Evolutionary conservation across 2,888 invertebrate species (phyloP).

Genomic region (Pollenia amentaria): DNA sequence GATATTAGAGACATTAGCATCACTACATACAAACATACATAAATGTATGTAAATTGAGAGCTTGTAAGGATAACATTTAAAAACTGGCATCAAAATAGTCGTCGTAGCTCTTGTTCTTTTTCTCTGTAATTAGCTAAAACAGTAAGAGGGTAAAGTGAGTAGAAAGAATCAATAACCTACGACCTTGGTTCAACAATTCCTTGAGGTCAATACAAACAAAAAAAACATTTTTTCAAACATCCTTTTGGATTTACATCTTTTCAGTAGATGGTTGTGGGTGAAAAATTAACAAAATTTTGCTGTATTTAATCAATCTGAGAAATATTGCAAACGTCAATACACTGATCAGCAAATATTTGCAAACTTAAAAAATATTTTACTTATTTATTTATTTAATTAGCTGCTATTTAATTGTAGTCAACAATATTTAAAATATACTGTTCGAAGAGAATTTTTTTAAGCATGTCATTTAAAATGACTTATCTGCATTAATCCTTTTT

Average conservation of each 20-base stretch:
- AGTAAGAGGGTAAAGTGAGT: neutral
- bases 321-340: too few species aligned
- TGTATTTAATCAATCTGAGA: too few species aligned
- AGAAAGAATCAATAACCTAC: constrained; percentile 11
- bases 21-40: constrained; percentile 7
- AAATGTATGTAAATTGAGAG: neutral
- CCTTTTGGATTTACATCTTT: constrained; percentile 1
- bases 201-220: neutral
- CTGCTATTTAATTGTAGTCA: neutral
- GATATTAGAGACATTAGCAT: constrained; percentile 25
- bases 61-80: neutral
- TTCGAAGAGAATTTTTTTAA: neutral
- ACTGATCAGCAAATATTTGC: too few species aligned
- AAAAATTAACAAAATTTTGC: too few species aligned
- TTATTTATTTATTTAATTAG: neutral
- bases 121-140: neutral
- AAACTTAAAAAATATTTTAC: too few species aligned
- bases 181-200: constrained; percentile 24
- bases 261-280: neutral
- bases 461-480: constrained; percentile 16
- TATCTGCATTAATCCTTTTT: neutral
- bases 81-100: neutral
- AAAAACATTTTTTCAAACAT: neutral
- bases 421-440: neutral
- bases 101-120: neutral